Evolutionary conservation across 2,797 vertebrate species (phyloP).

Genomic region (Poecilia picta): DNA sequence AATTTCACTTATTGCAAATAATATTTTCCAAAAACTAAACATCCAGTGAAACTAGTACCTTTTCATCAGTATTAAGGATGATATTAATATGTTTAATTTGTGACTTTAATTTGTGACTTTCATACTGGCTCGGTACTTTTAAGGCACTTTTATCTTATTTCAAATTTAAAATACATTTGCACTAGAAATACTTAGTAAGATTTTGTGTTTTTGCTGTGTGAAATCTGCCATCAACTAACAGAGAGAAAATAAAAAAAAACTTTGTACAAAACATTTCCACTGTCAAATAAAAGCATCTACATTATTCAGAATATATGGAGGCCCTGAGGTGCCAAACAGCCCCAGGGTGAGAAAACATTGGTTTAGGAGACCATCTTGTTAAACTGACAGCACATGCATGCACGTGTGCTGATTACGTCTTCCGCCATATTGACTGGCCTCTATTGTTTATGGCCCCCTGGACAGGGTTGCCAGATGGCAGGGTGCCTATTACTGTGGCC

Average conservation of each 20-base stretch:
- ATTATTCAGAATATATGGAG: constrained; percentile 59
- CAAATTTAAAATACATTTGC: too few relatives aligned
- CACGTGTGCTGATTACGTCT: constrained; percentile 50
- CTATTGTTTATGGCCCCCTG: constrained; percentile 77
- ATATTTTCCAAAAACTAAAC: too few relatives aligned
- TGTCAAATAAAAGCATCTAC: constrained; percentile 46
- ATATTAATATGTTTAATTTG: too few relatives aligned
- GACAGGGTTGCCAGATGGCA: constrained; percentile 79
- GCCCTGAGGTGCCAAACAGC: constrained; percentile 49
- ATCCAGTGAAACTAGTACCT: too few relatives aligned
- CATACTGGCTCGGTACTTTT: too few relatives aligned
- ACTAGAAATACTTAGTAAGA: too few relatives aligned
- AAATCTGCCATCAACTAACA: too few relatives aligned
- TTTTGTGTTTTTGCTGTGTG: too few relatives aligned
- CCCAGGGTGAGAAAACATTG: constrained; percentile 73
- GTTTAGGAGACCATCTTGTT: constrained; percentile 60
- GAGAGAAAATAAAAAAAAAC: background rate
- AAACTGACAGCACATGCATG: constrained; percentile 47
- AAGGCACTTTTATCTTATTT: too few relatives aligned
- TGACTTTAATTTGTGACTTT: too few relatives aligned
- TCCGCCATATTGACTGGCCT: constrained; percentile 66
- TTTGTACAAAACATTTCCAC: constrained; percentile 13
- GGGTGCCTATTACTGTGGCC: constrained; percentile 76
- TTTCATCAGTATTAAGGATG: too few relatives aligned
- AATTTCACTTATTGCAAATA: too few relatives aligned